Base-by-base conservation (phyloP, 1,140 invertebrate species). In the Procambarus virginalis region DNA sequence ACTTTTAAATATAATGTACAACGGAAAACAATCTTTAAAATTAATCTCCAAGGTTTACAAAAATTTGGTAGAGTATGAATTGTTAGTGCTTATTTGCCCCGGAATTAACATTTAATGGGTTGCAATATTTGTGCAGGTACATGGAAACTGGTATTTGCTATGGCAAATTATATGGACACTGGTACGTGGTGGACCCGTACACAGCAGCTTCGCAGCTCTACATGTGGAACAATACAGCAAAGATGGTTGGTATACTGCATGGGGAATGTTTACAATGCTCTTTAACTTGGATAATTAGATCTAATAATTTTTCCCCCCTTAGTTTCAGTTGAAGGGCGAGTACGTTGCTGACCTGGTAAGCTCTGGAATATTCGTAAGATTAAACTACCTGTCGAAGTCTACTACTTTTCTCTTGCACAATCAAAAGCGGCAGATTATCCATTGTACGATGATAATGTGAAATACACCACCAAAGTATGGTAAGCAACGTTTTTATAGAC, bases 301-400 rank as follows among this genome's bases (percentile, higher is more conserved):
- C 10, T 22, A 49, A 45, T 17, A 45, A 9, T 9, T 1, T n/a
- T 6, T 12, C 2, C 12, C 10, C 55, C 12, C 12, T 58, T n/a
- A 80, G 78, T 85, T 85, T 51, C 49, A 5, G 2, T n/a, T 58
- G 20, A 77, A 20, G 8, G n/a, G 51, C 34, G 49, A 85, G 45
- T 76, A 85, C 73, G 4, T 85, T 8, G 84, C 45, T 58, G 75
- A 76, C 34, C n/a, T 77, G 20, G n/a, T 60, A 45, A 76, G 70
- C 4, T 45, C 70, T 58, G 84, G 84, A 14, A 34, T 76, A 17
- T 85, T 85, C 84, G 2, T 73, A 4, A 73, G 8, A 34, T 22
- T 34, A n/a, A 8, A 9, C 68, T 73, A 3, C 78, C 49, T n/a
- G 49, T n/a, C 5, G 46, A 80, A 22, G 78, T 49, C 12, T 20